Conservation (phyloP, 92 coral and sea anemone species). For the Hydrozoanthus gracilis region DNA sequence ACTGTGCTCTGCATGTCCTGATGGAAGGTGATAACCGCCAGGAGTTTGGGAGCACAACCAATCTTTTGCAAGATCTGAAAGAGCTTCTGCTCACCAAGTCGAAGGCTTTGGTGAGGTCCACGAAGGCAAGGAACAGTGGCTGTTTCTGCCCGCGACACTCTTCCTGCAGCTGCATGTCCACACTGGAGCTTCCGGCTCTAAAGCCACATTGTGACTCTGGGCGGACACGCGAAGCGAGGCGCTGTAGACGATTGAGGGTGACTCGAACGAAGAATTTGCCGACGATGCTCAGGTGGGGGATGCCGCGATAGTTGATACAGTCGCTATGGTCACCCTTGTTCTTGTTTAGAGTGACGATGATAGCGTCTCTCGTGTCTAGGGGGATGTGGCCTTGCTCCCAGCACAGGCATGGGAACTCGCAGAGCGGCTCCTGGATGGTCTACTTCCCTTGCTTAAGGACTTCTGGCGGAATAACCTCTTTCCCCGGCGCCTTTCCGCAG, state of each 20-base stretch:
- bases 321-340: too few species aligned
- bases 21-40: background rate
- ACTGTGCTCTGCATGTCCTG: conserved; percentile 11
- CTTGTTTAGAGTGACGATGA: background rate
- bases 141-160: too few species aligned
- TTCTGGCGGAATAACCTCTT: background rate
- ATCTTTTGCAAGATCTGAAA: conserved; percentile 9
- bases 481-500: conserved; percentile 31
- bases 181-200: background rate
- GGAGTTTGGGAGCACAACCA: conserved; percentile 36
- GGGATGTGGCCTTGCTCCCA: conserved; percentile 30
- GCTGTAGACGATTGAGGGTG: background rate
- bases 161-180: background rate
- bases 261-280: background rate
- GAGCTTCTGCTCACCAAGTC: conserved; percentile 13
- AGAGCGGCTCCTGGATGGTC: background rate
- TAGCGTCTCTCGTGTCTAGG: conserved; percentile 1
- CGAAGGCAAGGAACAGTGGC: too few species aligned
- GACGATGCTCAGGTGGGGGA: background rate
- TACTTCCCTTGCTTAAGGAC: background rate
- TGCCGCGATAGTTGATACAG: background rate
- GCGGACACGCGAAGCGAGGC: background rate
- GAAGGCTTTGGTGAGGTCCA: background rate
- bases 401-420: conserved; percentile 9
- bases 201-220: conserved; percentile 8